These are phyloP conservation scores for Zaprionus tsacasi DNA, from an alignment of 1,140 invertebrate species.

Conservation along the genomic window DNA sequence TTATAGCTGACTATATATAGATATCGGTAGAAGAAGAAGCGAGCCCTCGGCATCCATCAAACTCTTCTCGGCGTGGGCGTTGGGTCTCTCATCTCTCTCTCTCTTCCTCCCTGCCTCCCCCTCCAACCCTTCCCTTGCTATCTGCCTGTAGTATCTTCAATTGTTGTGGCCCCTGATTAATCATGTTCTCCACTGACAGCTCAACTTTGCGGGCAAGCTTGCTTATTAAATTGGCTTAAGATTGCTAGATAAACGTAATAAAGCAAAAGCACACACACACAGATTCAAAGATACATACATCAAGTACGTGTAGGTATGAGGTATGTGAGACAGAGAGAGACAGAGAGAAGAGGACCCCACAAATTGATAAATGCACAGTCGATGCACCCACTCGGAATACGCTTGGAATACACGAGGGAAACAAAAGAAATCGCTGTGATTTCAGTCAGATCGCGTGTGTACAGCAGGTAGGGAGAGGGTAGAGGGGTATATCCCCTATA, in stretches of 20 bases:
- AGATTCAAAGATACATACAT: conserved; percentile 11
- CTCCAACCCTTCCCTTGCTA: conserved; percentile 4
- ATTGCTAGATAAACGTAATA: conserved; percentile 78
- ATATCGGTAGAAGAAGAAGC: neutral
- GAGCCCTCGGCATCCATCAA: conserved; percentile 40
- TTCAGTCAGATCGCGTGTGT: conserved; percentile 71
- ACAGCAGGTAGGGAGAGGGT: neutral
- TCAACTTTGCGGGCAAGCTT: conserved; percentile 77
- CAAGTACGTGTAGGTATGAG: conserved; percentile 74
- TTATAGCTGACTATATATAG: neutral
- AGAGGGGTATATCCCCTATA: neutral
- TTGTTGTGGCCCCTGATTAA: conserved; percentile 75
- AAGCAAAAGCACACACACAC: conserved; percentile 37
- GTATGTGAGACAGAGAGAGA: too few species aligned
- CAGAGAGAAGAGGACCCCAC: conserved; percentile 57
- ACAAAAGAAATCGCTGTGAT: conserved; percentile 69
- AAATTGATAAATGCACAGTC: conserved; percentile 78
- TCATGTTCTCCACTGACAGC: conserved; percentile 79
- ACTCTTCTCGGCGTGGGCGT: conserved; percentile 58
- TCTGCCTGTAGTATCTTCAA: conserved; percentile 56
- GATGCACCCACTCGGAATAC: conserved; percentile 61
- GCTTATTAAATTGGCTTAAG: conserved; percentile 82
- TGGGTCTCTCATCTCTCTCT: conserved; percentile 22
- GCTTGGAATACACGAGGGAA: conserved; percentile 33
- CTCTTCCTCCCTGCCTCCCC: too few species aligned